Base-by-base conservation (phyloP, 1,140 invertebrate species). In the Conus betulinus region DNA sequence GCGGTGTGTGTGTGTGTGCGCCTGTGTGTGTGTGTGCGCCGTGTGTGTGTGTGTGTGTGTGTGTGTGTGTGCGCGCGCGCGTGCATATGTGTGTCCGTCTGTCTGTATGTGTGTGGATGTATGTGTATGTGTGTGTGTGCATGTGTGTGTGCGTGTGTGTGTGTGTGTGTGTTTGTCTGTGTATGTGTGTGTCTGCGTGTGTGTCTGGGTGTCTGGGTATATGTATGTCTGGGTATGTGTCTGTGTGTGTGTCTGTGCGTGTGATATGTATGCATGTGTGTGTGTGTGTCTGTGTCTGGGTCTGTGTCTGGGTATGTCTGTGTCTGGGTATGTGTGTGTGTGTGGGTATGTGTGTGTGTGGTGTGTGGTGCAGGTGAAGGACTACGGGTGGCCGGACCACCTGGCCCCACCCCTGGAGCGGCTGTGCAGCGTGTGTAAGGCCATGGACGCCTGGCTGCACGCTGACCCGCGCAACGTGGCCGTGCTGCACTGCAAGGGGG, bases 341-440 rank as follows among this genome's bases (percentile, higher is more conserved):
- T 71, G 67, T 71, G 67, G 3, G 67, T 71, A 7, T 71, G 67
- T 71, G 67, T 71, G 3, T n/a, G 67, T 20, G 4, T 20, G 67
- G 67, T n/a, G 67, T 71, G 67, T 71, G 67, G 17, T 71, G 67
- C 79, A 91, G 90, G 94, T 95, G 91, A 98, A 97, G 89, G 97
- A 98, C 93, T 97, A 97, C 88, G 98, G 98, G 51, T 98, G 98
- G 98, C 97, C 98, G 0, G 97, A 97, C 51, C 97, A 97, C 88
- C 95, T 98, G 89, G 98, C 98, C 85, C 98, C 98, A 27, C 98
- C 98, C 83, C 96, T 99, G 71, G 98, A 99, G 94, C 96, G 97
- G 87, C 96, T 99, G 1, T 99, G 98, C 95, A 97, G 97, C 82
- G 97, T 98, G 84, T 99, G 98, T 96, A 99, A 98, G 95, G 97